Evolutionary conservation across 1,140 invertebrate genomes (phyloP).

Genomic region (Lepidurus couesii): DNA sequence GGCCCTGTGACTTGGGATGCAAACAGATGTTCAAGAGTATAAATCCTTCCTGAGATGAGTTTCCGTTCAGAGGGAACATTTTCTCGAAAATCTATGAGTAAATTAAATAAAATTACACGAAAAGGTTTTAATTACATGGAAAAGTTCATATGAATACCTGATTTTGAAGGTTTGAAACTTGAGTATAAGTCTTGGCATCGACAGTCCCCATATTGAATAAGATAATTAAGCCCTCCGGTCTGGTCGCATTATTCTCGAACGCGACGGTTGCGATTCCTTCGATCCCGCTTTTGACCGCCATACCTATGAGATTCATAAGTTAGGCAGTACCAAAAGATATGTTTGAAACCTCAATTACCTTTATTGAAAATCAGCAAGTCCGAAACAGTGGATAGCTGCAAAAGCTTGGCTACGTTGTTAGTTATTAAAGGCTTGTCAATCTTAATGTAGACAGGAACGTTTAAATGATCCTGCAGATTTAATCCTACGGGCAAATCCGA

Average conservation of each 20-base stretch:
- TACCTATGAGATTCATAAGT: neutral
- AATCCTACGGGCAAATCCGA: slow-evolving; percentile 53
- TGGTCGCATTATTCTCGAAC: slow-evolving; percentile 38
- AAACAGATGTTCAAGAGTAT: slow-evolving; percentile 58
- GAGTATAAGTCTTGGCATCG: slow-evolving; percentile 57
- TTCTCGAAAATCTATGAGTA: slow-evolving; percentile 54
- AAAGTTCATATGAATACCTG: slow-evolving; percentile 46
- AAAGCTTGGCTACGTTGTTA: slow-evolving; percentile 57
- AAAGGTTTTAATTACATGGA: neutral
- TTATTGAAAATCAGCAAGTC: slow-evolving; percentile 55
- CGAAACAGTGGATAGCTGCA: slow-evolving; percentile 51
- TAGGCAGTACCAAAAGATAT: neutral
- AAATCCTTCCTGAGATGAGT: slow-evolving; percentile 59
- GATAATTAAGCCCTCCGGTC: slow-evolving; percentile 50
- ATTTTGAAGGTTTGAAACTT: slow-evolving; percentile 59
- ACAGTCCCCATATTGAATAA: slow-evolving; percentile 61
- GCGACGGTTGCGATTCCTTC: slow-evolving; percentile 49
- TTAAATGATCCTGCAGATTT: slow-evolving; percentile 66
- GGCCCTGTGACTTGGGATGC: slow-evolving; percentile 61
- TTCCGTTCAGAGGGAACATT: slow-evolving; percentile 57
- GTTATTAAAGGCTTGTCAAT: slow-evolving; percentile 57
- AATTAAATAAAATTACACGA: slow-evolving; percentile 14
- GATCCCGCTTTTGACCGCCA: slow-evolving; percentile 46
- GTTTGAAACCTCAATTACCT: slow-evolving; percentile 45
- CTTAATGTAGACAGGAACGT: slow-evolving; percentile 61